Base-by-base conservation (phyloP, 2,888 invertebrate species). In the Parnassius smintheus region DNA sequence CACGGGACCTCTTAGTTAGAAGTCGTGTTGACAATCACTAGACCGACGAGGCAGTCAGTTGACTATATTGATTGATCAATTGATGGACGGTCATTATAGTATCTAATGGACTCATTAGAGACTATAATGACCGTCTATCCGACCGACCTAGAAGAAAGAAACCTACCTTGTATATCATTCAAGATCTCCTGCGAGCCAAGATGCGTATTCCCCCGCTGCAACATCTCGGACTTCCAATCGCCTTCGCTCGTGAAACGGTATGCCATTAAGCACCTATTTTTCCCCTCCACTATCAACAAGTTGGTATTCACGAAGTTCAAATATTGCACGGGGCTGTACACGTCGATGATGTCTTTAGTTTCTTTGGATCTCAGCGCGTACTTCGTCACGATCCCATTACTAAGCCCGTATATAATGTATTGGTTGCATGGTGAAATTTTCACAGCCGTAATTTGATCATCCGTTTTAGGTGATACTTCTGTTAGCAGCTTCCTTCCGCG, bases 391-490 rank as follows among this genome's bases (percentile, higher is more conserved):
- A 72, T 72, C 1, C 92, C 92, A 0, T 88, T 88, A 13, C 85
- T 81, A 0, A 92, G 83, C 0, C 92, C 89, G 72, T 91, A 93
- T 10, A 93, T 72, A 1, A 93, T 77, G 74, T 89, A 87, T 45
- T 87, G 88, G 68, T 92, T 93, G 76, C 93, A 89, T 0, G 92
- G 87, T 1, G 91, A 90, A 66, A 93, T 85, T 59, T 84, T 85
- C 2, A 94, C 79, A 4, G 77, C 77, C 1, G 86, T 89, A 56
- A 94, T 90, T 57, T 81, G 85, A 45, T 90, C 92, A 53, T 89
- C 82, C 0, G 82, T 69, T 62, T 82, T 83, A 22, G 88, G 83
- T 2, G 82, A 74, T 60, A 91, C 86, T 80, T 92, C 91, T 51
- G 86, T 83, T 48, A 92, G 69, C 0, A 87, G 74, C 66, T 87